These are phyloP conservation scores for Istiophorus platypterus DNA, from an alignment of 2,113 vertebrate species.

Conservation along the genomic window DNA sequence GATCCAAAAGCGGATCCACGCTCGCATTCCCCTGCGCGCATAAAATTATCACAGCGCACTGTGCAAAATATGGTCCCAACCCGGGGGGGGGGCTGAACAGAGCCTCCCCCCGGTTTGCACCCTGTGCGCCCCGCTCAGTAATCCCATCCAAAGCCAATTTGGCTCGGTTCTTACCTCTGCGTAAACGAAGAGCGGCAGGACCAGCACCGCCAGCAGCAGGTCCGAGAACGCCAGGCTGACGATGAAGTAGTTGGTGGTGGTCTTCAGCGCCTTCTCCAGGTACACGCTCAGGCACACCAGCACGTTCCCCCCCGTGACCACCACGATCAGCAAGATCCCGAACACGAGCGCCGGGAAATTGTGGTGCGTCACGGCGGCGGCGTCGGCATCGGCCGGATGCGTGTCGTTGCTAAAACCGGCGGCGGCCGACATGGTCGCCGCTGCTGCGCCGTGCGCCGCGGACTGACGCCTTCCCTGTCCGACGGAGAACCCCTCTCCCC, in stretches of 20 bases:
- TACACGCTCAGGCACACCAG: constrained; percentile 93
- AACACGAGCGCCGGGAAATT: constrained; percentile 87
- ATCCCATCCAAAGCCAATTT: not conserved
- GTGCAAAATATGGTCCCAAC: too few species aligned
- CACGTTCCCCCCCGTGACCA: constrained; percentile 89
- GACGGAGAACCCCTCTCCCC: constrained; percentile 29
- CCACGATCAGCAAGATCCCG: constrained; percentile 88
- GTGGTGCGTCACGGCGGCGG: constrained; percentile 21
- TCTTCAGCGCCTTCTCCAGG: constrained; percentile 91
- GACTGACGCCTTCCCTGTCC: constrained; percentile 40
- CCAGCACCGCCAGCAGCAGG: constrained; percentile 91
- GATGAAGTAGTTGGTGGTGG: constrained; percentile 96
- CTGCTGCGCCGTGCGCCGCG: constrained; percentile 17
- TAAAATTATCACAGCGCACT: too few species aligned
- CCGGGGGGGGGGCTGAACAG: too few species aligned
- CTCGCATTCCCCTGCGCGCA: too few species aligned
- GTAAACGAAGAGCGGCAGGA: constrained; percentile 94
- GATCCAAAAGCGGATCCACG: too few species aligned
- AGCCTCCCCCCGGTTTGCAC: not conserved
- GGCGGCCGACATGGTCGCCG: constrained; percentile 72
- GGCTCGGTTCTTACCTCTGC: constrained; percentile 67
- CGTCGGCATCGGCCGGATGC: constrained; percentile 34
- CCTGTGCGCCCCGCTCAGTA: not conserved
- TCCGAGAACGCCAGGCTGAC: constrained; percentile 93
- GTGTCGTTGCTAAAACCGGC: constrained; percentile 61